Conservation (phyloP, 2,113 vertebrate genomes). For the Maccullochella peelii region DNA sequence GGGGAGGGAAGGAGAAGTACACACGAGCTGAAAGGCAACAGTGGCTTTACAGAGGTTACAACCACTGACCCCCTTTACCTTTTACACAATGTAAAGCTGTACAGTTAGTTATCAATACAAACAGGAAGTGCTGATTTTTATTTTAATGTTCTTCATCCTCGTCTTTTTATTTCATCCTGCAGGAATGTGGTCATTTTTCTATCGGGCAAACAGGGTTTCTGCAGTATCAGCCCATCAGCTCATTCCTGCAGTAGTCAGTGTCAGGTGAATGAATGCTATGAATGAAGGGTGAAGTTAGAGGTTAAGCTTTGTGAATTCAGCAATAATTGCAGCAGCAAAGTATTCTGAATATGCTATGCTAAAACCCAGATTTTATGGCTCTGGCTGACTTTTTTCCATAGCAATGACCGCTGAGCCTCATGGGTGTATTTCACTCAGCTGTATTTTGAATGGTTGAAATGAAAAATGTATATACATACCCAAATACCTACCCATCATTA, state of each 20-base stretch:
- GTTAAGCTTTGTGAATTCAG: not conserved
- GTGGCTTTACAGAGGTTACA: not conserved
- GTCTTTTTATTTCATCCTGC: not conserved
- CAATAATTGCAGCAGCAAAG: not conserved
- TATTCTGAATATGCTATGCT: not conserved
- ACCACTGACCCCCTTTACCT: not conserved
- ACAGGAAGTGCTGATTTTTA: not conserved
- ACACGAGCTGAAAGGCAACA: not conserved
- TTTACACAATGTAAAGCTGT: not conserved
- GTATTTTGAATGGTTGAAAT: too few species aligned
- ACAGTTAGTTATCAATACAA: not conserved
- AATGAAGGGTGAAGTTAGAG: not conserved
- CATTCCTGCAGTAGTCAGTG: not conserved
- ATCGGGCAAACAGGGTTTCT: not conserved
- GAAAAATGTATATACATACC: too few species aligned
- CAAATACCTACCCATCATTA: too few species aligned
- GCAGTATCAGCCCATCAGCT: not conserved
- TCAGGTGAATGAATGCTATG: not conserved
- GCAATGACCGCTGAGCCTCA: too few species aligned
- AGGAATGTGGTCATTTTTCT: not conserved
- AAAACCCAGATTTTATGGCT: not conserved
- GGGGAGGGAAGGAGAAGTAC: slow-evolving; percentile 3
- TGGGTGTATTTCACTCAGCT: too few species aligned
- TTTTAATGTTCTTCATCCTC: too few species aligned
- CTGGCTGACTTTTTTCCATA: not conserved